Conservation (phyloP, 2,113 vertebrate genomes). For the Sus scrofa region DNA sequence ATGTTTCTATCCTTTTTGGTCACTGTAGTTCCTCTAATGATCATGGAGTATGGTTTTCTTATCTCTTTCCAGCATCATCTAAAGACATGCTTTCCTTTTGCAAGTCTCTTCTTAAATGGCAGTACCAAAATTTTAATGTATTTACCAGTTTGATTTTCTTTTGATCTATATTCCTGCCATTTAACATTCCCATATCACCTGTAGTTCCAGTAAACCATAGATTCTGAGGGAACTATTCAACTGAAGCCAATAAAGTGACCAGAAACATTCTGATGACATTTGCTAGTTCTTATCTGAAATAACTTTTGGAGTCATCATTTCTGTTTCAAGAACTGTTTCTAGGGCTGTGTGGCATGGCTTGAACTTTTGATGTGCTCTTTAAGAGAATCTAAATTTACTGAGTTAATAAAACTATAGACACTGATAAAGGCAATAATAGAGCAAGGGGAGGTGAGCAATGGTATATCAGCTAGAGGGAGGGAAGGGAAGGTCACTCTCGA, state of each 20-base stretch:
- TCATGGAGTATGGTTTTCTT: background rate
- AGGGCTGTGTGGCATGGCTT: constrained; percentile 66
- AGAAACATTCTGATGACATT: constrained; percentile 64
- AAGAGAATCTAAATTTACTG: constrained; percentile 71
- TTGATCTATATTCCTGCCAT: background rate
- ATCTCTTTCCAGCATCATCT: background rate
- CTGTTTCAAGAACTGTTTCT: constrained; percentile 72
- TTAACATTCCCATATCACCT: constrained; percentile 19
- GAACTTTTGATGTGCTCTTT: constrained; percentile 81
- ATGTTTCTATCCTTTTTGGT: background rate
- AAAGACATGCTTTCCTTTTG: background rate
- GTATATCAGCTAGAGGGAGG: background rate
- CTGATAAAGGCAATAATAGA: constrained; percentile 50
- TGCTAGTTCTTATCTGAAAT: constrained; percentile 71
- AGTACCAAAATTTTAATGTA: background rate
- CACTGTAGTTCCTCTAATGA: background rate
- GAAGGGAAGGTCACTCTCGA: background rate
- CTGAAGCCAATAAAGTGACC: constrained; percentile 65
- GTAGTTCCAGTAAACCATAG: constrained; percentile 11
- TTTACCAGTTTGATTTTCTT: background rate
- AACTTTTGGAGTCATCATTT: constrained; percentile 74
- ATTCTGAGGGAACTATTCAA: constrained; percentile 34
- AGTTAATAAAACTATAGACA: constrained; percentile 76
- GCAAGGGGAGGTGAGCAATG: background rate
- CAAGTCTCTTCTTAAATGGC: background rate